Percentiles rank a stretch among this genome's conserved stretches.
phyloP scores from a whole-genome alignment of 2,797 vertebrate genomes.

The Brotula barbata region DNA sequence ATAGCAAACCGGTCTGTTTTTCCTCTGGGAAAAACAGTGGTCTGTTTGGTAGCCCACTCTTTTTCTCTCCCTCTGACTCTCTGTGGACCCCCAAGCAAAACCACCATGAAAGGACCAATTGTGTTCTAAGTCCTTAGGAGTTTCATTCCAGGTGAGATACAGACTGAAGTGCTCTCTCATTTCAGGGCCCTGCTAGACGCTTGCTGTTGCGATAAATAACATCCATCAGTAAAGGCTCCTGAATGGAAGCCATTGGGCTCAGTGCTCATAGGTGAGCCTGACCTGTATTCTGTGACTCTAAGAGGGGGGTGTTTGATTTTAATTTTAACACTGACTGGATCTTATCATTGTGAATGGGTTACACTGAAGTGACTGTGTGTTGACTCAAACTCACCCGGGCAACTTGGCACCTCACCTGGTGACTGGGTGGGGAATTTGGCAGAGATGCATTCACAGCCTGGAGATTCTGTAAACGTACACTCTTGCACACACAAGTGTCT shows the following conservation, averaged over 20 bases:
- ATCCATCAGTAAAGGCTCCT: slow-evolving; percentile 36
- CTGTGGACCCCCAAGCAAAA: slow-evolving; percentile 34
- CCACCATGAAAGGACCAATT: slow-evolving; percentile 68
- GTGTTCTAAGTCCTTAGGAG: slow-evolving; percentile 57
- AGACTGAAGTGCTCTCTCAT: slow-evolving; percentile 47
- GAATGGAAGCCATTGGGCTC: slow-evolving; percentile 45
- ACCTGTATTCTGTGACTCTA: slow-evolving; percentile 20
- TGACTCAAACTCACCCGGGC: slow-evolving; percentile 46
- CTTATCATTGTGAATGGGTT: slow-evolving; percentile 40
- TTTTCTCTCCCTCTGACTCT: slow-evolving; percentile 28
- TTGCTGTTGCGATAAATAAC: slow-evolving; percentile 39
- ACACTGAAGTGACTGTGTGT: slow-evolving; percentile 20
- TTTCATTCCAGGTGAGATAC: slow-evolving; percentile 70
- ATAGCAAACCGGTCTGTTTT: slow-evolving; percentile 6
- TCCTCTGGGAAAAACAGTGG: slow-evolving; percentile 22
- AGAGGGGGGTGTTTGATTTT: slow-evolving; percentile 30
- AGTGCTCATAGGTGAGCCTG: slow-evolving; percentile 31
- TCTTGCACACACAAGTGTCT: slow-evolving; percentile 12
- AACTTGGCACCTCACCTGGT: slow-evolving; percentile 53
- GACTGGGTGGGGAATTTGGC: slow-evolving; percentile 58
- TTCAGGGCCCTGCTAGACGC: slow-evolving; percentile 44
- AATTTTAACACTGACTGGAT: slow-evolving; percentile 36
- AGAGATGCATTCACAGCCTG: slow-evolving; percentile 13
- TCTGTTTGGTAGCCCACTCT: slow-evolving; percentile 13
- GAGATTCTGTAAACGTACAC: neutral